These are phyloP conservation scores for Porites rus DNA, from an alignment of 92 coral and sea anemone species.

Conservation along the genomic window DNA sequence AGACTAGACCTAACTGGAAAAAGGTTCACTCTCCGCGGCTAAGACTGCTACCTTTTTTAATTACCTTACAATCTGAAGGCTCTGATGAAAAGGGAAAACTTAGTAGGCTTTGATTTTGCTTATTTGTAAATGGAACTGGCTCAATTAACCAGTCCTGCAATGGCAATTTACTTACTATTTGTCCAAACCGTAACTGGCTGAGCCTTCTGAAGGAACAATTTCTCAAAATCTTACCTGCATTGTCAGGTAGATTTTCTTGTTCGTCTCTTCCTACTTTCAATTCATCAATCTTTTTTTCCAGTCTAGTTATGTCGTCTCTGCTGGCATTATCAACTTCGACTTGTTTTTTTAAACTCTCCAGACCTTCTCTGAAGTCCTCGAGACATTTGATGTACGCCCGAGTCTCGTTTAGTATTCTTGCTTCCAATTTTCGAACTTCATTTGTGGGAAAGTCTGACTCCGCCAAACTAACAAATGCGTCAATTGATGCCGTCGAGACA, in stretches of 20 bases:
- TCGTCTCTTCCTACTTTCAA: background rate
- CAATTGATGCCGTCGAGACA: slow-evolving; percentile 17
- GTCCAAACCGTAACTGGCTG: too few relatives aligned
- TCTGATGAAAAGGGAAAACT: too few relatives aligned
- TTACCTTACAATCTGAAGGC: too few relatives aligned
- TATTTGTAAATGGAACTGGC: too few relatives aligned
- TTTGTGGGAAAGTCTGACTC: slow-evolving; percentile 53
- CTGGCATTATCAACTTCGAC: background rate
- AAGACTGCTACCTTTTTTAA: too few relatives aligned
- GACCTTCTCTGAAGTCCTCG: background rate
- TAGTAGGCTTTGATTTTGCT: too few relatives aligned
- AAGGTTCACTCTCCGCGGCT: too few relatives aligned
- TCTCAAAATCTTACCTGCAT: background rate
- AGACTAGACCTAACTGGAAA: too few relatives aligned
- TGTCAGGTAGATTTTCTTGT: background rate
- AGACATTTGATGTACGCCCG: slow-evolving; percentile 10
- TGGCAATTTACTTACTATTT: too few relatives aligned
- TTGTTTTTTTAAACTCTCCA: background rate
- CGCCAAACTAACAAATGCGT: slow-evolving; percentile 34
- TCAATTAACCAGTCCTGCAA: too few relatives aligned
- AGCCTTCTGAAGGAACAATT: background rate
- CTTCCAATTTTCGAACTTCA: slow-evolving; percentile 27
- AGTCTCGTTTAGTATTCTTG: background rate
- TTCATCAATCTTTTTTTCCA: background rate
- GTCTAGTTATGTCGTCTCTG: background rate